phyloP scores from a whole-genome alignment of 2,888 invertebrate species.

The Incurvaria masculella region DNA sequence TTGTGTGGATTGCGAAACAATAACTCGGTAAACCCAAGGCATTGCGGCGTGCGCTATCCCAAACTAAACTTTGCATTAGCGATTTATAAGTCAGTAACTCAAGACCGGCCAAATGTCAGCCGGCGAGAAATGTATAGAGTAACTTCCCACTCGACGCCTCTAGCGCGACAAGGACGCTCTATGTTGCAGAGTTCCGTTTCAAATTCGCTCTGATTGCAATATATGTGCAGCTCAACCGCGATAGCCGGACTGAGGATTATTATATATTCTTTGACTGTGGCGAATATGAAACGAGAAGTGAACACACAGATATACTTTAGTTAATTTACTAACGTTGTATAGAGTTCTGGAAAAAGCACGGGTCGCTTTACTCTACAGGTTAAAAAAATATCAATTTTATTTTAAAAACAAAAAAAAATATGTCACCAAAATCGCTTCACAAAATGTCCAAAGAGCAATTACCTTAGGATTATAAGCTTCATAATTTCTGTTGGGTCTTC shows the following conservation, averaged over 20 bases:
- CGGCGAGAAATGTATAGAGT: too few relatives aligned
- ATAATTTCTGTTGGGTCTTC: neutral
- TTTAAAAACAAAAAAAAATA: constrained; percentile 10
- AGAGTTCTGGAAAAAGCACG: too few relatives aligned
- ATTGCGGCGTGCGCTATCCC: neutral
- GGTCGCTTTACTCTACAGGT: too few relatives aligned
- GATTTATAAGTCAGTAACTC: neutral
- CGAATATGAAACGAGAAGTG: too few relatives aligned
- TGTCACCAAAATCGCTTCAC: neutral
- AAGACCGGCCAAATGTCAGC: neutral
- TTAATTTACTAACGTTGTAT: too few relatives aligned
- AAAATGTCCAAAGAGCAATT: neutral
- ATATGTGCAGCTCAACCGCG: neutral
- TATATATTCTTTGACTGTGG: too few relatives aligned
- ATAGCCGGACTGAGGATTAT: too few relatives aligned
- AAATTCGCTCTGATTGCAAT: neutral
- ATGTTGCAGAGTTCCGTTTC: neutral
- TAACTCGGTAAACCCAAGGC: neutral
- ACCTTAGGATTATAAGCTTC: neutral
- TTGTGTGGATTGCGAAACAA: too few relatives aligned
- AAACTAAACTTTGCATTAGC: neutral
- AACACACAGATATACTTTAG: too few relatives aligned
- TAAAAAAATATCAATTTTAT: constrained; percentile 13
- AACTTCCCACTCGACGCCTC: neutral
- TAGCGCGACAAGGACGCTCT: neutral